phyloP scores from a whole-genome alignment of 2,888 invertebrate genomes.

The Lithodes maja region DNA sequence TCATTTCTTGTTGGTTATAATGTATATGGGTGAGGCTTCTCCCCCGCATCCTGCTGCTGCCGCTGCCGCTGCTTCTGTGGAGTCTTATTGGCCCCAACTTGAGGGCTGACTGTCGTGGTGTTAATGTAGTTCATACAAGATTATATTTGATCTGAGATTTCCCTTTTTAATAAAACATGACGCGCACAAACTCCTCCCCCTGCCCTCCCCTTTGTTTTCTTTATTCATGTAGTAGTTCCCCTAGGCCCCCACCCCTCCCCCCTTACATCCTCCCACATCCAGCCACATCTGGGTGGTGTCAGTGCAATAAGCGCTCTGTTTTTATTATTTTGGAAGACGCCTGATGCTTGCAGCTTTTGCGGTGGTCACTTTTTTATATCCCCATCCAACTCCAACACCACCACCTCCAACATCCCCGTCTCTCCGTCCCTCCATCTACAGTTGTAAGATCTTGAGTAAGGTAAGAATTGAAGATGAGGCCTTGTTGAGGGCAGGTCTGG shows the following conservation, averaged over 20 bases:
- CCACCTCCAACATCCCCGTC: neutral
- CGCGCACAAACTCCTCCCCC: slow-evolving; percentile 36
- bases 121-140: slow-evolving; percentile 49
- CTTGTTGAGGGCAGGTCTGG: neutral
- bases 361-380: slow-evolving; percentile 22
- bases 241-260: neutral
- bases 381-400: slow-evolving; percentile 1
- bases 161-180: slow-evolving; percentile 38
- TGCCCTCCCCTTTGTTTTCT: neutral
- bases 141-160: slow-evolving; percentile 55
- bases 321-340: slow-evolving; percentile 21
- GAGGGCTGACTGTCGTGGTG: slow-evolving; percentile 37
- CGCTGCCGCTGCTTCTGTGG: neutral
- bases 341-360: slow-evolving; percentile 43
- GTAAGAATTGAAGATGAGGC: neutral
- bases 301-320: slow-evolving; percentile 47
- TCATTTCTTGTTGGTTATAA: slow-evolving; percentile 14
- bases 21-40: slow-evolving; percentile 24
- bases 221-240: neutral
- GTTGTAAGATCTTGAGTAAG: neutral
- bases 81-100: neutral
- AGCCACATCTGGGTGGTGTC: neutral
- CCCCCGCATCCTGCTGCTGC: slow-evolving; percentile 1
- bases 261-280: neutral
- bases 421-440: neutral